Percentiles rank a stretch among this genome's conserved stretches.
Conservation (phyloP, 2,797 vertebrate genomes). For the Diceros bicornis region DNA sequence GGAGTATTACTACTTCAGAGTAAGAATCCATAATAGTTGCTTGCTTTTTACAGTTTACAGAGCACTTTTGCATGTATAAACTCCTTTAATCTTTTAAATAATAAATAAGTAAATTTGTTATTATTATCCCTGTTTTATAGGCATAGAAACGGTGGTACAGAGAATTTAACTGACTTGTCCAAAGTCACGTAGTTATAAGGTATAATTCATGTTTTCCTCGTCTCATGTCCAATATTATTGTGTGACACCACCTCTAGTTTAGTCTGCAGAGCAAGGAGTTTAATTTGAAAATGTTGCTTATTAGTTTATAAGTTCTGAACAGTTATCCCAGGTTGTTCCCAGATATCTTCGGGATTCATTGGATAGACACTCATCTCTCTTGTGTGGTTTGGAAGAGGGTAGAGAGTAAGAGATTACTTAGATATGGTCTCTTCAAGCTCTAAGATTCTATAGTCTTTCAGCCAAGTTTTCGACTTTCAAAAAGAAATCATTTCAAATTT, state of each 20-base stretch:
- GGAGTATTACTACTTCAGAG: not conserved
- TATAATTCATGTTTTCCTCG: constrained; percentile 10
- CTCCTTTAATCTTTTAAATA: constrained; percentile 12
- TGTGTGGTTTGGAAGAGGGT: not conserved
- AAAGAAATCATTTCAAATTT: constrained; percentile 54
- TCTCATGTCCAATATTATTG: not conserved
- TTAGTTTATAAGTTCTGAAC: constrained; percentile 11
- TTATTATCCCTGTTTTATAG: not conserved
- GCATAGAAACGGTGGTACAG: not conserved
- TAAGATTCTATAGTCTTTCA: not conserved
- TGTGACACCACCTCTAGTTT: not conserved
- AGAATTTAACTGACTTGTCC: constrained; percentile 8
- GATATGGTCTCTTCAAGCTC: not conserved
- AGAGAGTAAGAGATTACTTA: not conserved
- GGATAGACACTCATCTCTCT: not conserved
- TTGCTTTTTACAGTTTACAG: constrained; percentile 9
- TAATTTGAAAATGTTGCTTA: constrained; percentile 24
- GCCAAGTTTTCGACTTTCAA: constrained; percentile 22
- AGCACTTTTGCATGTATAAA: not conserved
- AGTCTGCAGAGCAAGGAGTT: not conserved
- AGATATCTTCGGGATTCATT: not conserved
- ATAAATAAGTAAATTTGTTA: constrained; percentile 2
- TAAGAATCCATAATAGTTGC: not conserved
- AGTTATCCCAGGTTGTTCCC: not conserved
- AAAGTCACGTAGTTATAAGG: constrained; percentile 13